A percentile compares a stretch with the other conserved stretches of the same genome.
phyloP scores from a whole-genome alignment of 2,113 vertebrate genomes.

The Microtus montanus region DNA sequence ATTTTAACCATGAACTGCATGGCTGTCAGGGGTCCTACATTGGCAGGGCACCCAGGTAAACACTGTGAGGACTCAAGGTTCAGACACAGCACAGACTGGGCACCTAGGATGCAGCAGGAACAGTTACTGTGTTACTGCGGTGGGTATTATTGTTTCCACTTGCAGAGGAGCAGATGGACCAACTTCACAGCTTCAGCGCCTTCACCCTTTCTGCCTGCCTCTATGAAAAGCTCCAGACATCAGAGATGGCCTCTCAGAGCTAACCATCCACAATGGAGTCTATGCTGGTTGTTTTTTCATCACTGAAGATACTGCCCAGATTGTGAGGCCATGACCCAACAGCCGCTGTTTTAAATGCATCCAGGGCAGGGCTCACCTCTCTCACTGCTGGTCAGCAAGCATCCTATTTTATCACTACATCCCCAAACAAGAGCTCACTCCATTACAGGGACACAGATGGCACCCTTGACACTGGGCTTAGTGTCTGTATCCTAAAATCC shows the following conservation, averaged over 20 bases:
- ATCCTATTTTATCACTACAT: not conserved
- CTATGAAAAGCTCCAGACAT: not conserved
- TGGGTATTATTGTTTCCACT: not conserved
- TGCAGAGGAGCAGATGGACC: not conserved
- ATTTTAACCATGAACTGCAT: not conserved
- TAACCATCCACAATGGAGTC: not conserved
- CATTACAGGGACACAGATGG: conserved; percentile 7
- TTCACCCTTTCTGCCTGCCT: not conserved
- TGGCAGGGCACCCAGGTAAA: not conserved
- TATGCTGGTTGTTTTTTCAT: not conserved
- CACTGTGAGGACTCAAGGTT: not conserved
- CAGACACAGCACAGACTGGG: not conserved
- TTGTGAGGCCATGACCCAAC: not conserved
- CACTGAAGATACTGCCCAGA: not conserved
- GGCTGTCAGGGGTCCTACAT: not conserved
- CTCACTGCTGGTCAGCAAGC: not conserved
- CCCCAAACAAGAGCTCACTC: not conserved
- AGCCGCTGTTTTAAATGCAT: not conserved
- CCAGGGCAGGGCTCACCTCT: not conserved
- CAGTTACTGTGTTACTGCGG: not conserved
- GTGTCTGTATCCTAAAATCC: conserved; percentile 37
- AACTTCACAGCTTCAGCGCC: not conserved
- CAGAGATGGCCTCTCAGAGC: not conserved
- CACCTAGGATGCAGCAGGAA: not conserved
- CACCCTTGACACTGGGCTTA: not conserved